Base-by-base conservation (phyloP, 64 coral and sea anemone genomes). In the Porites australiensis region DNA sequence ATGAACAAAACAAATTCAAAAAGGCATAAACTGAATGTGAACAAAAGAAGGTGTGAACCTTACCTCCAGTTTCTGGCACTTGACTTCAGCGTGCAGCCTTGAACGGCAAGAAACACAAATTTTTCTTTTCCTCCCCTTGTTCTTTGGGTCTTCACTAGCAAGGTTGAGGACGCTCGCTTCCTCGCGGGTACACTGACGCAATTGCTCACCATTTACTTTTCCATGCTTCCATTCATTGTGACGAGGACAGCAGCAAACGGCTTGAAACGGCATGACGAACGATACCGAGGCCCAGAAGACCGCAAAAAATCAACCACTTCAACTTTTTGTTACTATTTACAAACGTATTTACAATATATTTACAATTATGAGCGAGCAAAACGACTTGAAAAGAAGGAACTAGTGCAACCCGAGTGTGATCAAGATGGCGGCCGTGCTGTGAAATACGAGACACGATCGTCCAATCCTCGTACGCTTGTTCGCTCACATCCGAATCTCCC, bases 41-140 rank as follows among this genome's bases (percentile, higher is more conserved):
- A 59, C 58, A 9, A 59, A 59, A 59, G 58, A 59, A 59, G 58
- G 58, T 1, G 58, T 59, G 2, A 59, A 59, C 58, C 69, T 72
- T 44, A 46, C 69, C 22, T 72, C 69, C 23, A 72, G 22, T 43
- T 82, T 59, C 20, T 82, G 54, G 20, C 6, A 57, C 60, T 82
- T 43, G 16, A 14, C 20, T 82, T 82, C 79, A 61, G 43, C 23
- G 47, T 62, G 20, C 4, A 82, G 55, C 60, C 79, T 82, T 15
- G 79, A 82, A 43, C 60, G 79, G n/a, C 79, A 82, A 58, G 54
- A 64, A 22, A 82, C 60, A 60, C 79, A 82, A 57, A 82, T 82
- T 60, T 82, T 82, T 63, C 79, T 53, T 62, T 82, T 82, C 50
- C 79, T 82, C 10, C 54, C 23, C 55, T 82, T 82, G n/a, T 82